phyloP scores from a whole-genome alignment of 2,888 invertebrate species.

The Drosophila suboccidentalis region DNA sequence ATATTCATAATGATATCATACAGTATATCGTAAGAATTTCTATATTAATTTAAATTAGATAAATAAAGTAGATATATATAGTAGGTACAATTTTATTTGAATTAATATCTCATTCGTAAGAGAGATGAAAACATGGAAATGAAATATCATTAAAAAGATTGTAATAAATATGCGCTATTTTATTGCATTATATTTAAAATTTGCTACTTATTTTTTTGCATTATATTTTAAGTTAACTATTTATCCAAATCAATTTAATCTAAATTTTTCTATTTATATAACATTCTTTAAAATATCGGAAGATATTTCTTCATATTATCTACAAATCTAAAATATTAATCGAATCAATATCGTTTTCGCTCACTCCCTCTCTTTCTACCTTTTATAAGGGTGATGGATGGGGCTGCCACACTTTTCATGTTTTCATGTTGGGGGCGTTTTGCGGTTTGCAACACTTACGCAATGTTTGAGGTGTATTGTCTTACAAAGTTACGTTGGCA shows the following conservation, averaged over 20 bases:
- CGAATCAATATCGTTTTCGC: background rate
- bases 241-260: too few species aligned
- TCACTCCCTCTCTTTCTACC: background rate
- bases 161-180: too few species aligned
- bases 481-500: slow-evolving; percentile 43
- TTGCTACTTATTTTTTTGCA: too few species aligned
- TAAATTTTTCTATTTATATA: too few species aligned
- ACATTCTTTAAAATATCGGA: background rate
- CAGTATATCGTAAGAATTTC: background rate
- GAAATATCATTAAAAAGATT: too few species aligned
- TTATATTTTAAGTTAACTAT: too few species aligned
- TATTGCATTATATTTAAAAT: too few species aligned
- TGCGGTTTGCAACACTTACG: slow-evolving; percentile 53
- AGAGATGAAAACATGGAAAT: too few species aligned
- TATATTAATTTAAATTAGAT: background rate
- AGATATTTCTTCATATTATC: background rate
- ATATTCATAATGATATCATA: slow-evolving; percentile 1
- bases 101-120: too few species aligned
- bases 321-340: background rate
- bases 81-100: too few species aligned
- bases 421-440: slow-evolving; percentile 52
- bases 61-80: too few species aligned
- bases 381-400: background rate
- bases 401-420: slow-evolving; percentile 49
- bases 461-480: slow-evolving; percentile 62